Base-by-base conservation (phyloP, 2,888 invertebrate genomes). In the Papilio elwesi region DNA sequence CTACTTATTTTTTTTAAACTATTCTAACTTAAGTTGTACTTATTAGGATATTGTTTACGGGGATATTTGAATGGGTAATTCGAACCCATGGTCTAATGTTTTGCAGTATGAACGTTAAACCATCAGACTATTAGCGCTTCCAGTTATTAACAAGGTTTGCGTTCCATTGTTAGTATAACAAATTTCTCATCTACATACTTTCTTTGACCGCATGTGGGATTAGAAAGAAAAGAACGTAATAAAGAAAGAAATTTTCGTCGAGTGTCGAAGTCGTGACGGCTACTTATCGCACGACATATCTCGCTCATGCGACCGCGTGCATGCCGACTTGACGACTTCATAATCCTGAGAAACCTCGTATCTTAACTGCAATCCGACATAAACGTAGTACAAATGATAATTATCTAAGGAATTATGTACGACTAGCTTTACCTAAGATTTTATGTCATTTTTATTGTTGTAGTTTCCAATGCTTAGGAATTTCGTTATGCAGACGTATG, bases 321-420 rank as follows among this genome's bases (percentile, higher is more conserved):
- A 57, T 64, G 72, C 55, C 49, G 49, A 68, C 71, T 59, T 71
- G 71, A 71, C 69, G 69, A 69, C 73, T 69, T 69, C 75, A 74
- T 68, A 70, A 73, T 79, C 76, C 76, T 77, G 78, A 77, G 80
- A 81, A 78, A 76, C 68, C 66, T 73, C 71, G 75, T 78, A 79
- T 79, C 78, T 78, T 64, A 68, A 74, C 74, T 72, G 71, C 73
- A 70, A 71, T 71, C 72, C 43, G 69, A 74, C 74, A 73, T 75
- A 75, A 77, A 77, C 70, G 69, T 62, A 67, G 47, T 78, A 74
- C 68, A 72, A 74, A 75, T 66, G 78, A 77, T 78, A 66, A 57
- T 76, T 75, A 69, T 73, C 73, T 73, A 43, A 38, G 71, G 55
- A 36, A 59, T 59, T 51, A 66, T 57, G 65, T 66, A 47, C 15